Evolutionary conservation across 1,140 invertebrate species (phyloP), one percentile per base, ranked within the genome.

Genomic region (Drosophila trapezifrons): DNA sequence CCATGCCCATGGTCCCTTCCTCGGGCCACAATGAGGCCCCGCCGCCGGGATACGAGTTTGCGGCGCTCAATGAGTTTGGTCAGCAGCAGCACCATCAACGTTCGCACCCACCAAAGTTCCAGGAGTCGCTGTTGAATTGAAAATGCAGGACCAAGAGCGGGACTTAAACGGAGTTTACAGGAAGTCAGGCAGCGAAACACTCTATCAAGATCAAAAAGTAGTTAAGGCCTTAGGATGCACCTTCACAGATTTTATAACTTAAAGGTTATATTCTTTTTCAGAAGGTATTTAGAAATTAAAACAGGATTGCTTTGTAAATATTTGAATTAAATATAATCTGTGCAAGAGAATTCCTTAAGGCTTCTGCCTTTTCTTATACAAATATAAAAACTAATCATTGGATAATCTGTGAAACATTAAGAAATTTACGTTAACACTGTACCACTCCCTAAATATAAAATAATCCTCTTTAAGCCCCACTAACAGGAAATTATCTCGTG

Each of bases 81-180:
- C 56, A 65, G 22, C 65, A 62, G 18, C 49, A 52, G 29, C 49
- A 49, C 46, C 51, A 35, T 22, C 51, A 10, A 13, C 42, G 63
- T 18, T 22, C 80, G 17, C 76, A 72, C 47, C 62, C 69, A 47
- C 78, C 69, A 13, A 49, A 56, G 27, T 66, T 69, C 38, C 84
- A 87, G 69, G 84, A 89, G 42, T 89, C 83, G 22, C 54, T 63
- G 25, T 40, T 87, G 45, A 87, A 87, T 60, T 87, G 20, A 87
- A 60, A 12, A 22, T 2, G 15, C 10, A 27, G 25, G 9, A 51
- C 12, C 27, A 22, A 29, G 5, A 20, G 29, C 18, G 22, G 35
- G 20, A 20, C 12, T 38, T 49, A 47, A 69, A 73, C 64, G 83
- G 84, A 87, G 76, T 70, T 80, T 87, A 87, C 84, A 87, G 84